These are phyloP conservation scores for Turritopsis rubra DNA, from an alignment of 30 jellyfish, hydroid and myxozoan genomes.

Conservation along the genomic window DNA sequence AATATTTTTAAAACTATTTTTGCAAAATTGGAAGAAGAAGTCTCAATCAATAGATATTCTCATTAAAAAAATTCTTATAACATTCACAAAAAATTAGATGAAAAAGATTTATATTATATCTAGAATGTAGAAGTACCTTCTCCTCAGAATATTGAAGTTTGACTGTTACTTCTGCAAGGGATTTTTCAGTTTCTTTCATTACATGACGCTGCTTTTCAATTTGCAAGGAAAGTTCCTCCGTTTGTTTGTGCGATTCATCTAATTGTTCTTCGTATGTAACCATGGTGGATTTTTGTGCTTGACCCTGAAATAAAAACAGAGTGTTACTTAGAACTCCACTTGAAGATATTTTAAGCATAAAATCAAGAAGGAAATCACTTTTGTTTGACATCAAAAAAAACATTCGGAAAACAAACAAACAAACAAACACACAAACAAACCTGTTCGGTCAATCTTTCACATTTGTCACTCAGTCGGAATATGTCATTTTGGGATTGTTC, in stretches of 20 bases:
- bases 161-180: slow-evolving; percentile 30
- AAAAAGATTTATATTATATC: no score
- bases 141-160: neutral
- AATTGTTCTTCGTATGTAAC: slow-evolving; percentile 48
- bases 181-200: slow-evolving; percentile 22
- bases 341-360: neutral
- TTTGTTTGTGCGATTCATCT: slow-evolving; percentile 65
- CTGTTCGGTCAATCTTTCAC: neutral
- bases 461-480: neutral
- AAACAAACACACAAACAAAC: no score
- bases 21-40: no score
- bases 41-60: no score
- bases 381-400: no score
- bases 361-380: no score
- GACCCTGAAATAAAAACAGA: neutral
- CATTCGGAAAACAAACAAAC: no score
- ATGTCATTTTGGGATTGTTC: neutral
- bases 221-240: slow-evolving; percentile 36
- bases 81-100: no score
- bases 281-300: slow-evolving; percentile 15
- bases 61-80: no score
- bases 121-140: no score
- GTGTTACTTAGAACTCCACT: neutral
- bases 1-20: no score
- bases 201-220: slow-evolving; percentile 6